These are phyloP conservation scores for Sebastes schlegelii DNA, from an alignment of 2,113 vertebrate species.

Conservation along the genomic window DNA sequence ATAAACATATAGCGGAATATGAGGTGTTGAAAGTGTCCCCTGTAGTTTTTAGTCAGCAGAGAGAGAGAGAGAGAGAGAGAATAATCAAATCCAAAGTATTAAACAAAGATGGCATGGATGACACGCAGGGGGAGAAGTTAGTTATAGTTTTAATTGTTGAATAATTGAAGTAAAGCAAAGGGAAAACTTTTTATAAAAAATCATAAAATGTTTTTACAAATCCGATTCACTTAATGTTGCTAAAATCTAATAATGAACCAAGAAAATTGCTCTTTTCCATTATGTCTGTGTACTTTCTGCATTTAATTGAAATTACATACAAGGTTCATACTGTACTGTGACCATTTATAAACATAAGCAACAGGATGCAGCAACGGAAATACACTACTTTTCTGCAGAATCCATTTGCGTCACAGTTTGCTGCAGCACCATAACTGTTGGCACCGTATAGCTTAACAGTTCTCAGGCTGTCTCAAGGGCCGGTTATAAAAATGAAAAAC, in stretches of 20 bases:
- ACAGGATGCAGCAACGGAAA: not conserved
- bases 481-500: conserved; percentile 22
- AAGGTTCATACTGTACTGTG: not conserved
- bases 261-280: not conserved
- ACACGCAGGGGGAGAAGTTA: too few species aligned
- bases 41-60: not conserved
- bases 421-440: not conserved
- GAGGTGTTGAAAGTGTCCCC: conserved; percentile 2
- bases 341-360: not conserved
- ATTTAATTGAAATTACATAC: not conserved
- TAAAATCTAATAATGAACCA: not conserved
- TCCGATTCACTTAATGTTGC: not conserved
- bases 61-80: not conserved
- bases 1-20: not conserved
- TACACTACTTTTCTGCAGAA: not conserved
- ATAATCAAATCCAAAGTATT: not conserved
- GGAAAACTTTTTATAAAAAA: not conserved
- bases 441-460: not conserved
- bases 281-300: too few species aligned
- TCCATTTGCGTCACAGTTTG: not conserved
- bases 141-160: not conserved
- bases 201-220: not conserved
- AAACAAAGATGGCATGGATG: too few species aligned
- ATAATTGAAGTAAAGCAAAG: not conserved
- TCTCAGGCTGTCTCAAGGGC: not conserved